phyloP scores from a whole-genome alignment of 2,888 invertebrate species.

The Parnassius smintheus region DNA sequence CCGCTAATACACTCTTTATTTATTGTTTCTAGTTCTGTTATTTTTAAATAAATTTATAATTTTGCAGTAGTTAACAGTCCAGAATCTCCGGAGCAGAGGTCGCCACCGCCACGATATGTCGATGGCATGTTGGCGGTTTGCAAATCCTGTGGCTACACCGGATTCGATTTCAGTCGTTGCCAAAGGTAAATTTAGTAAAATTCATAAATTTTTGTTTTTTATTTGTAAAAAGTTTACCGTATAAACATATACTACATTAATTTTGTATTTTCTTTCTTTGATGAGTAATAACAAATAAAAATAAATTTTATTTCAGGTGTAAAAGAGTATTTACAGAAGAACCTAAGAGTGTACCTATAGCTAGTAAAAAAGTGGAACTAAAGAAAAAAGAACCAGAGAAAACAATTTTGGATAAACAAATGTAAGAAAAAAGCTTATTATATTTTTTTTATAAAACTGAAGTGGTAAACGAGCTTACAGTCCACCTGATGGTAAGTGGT shows the following conservation, averaged over 20 bases:
- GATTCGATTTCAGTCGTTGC: slow-evolving; percentile 89
- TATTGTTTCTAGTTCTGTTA: no score
- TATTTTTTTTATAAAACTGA: not conserved
- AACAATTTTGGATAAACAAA: slow-evolving; percentile 58
- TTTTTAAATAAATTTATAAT: slow-evolving; percentile 6
- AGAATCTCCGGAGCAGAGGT: slow-evolving; percentile 77
- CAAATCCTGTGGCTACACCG: slow-evolving; percentile 89
- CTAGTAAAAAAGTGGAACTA: slow-evolving; percentile 71
- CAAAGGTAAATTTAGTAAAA: slow-evolving; percentile 72
- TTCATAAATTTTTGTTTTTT: not conserved
- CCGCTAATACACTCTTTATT: no score
- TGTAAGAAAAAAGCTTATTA: slow-evolving; percentile 40
- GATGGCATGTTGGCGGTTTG: slow-evolving; percentile 90
- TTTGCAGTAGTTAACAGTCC: slow-evolving; percentile 57
- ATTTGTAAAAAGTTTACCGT: not conserved
- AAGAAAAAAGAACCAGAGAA: slow-evolving; percentile 75
- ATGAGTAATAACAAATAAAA: not conserved
- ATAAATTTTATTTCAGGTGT: slow-evolving; percentile 71
- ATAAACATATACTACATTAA: not conserved
- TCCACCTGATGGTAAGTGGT: no score
- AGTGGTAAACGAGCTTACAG: no score
- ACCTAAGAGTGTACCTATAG: slow-evolving; percentile 82
- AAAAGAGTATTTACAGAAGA: slow-evolving; percentile 86
- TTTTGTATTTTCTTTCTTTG: not conserved
- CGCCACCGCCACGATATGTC: slow-evolving; percentile 83